These are phyloP conservation scores for Speoplatyrhinus poulsoni DNA, from an alignment of 2,113 vertebrate genomes.

Conservation along the genomic window DNA sequence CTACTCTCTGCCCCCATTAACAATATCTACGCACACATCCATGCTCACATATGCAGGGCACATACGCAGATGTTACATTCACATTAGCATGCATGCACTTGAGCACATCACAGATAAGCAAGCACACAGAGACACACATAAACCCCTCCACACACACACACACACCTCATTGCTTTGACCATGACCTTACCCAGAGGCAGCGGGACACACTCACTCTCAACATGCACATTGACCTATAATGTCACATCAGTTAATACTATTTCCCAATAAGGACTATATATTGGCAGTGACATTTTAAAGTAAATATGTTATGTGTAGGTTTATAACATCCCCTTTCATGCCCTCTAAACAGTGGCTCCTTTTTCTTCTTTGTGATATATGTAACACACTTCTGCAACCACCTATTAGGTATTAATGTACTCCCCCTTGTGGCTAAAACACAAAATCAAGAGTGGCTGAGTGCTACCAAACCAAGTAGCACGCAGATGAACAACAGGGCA, in stretches of 20 bases:
- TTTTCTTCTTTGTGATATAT: not conserved
- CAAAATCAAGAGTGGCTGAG: slow-evolving; percentile 15
- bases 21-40: slow-evolving; percentile 25
- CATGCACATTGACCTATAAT: not conserved
- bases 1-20: slow-evolving; percentile 50
- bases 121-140: not conserved
- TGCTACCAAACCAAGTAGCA: slow-evolving; percentile 30
- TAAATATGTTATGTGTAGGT: not conserved
- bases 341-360: not conserved
- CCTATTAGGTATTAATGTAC: slow-evolving; percentile 34
- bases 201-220: not conserved
- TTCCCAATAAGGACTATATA: slow-evolving; percentile 4
- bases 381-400: slow-evolving; percentile 1
- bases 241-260: not conserved
- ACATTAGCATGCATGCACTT: not conserved
- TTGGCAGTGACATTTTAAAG: not conserved
- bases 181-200: not conserved
- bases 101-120: not conserved
- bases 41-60: slow-evolving; percentile 33
- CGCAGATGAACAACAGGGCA: slow-evolving; percentile 25
- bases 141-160: not conserved
- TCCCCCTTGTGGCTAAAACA: slow-evolving; percentile 68
- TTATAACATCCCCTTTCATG: not conserved
- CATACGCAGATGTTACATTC: slow-evolving; percentile 9
- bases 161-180: no score